Conservation (phyloP, 2,888 invertebrate genomes). For the Pterobdella sp. region DNA sequence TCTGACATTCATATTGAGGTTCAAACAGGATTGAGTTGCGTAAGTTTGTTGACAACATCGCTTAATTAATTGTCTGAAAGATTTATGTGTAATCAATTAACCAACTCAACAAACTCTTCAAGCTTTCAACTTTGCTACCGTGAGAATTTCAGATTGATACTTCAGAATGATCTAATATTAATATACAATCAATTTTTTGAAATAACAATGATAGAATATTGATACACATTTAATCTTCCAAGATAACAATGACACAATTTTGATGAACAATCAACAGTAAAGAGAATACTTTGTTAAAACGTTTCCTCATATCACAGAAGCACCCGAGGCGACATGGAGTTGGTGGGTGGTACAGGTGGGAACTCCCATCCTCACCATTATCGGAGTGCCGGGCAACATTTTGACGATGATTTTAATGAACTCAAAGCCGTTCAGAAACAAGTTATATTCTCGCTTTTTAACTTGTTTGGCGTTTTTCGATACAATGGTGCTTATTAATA, state of each 20-base stretch:
- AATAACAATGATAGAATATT: too few species aligned
- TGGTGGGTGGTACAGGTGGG: slow-evolving; percentile 44
- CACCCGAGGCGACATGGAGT: slow-evolving; percentile 38
- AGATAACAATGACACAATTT: too few species aligned
- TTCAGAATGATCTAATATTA: too few species aligned
- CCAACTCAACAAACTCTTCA: neutral
- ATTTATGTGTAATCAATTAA: neutral
- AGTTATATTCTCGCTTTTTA: slow-evolving; percentile 48
- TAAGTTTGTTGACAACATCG: too few species aligned
- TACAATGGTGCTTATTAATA: slow-evolving; percentile 42
- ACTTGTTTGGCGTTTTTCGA: slow-evolving; percentile 46
- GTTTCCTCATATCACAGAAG: neutral
- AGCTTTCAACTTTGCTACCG: neutral
- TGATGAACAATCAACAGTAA: too few species aligned
- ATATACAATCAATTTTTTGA: too few species aligned
- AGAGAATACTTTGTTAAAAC: too few species aligned
- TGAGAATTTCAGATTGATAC: neutral
- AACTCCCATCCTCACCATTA: slow-evolving; percentile 42
- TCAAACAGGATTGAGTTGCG: too few species aligned
- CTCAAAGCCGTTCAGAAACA: slow-evolving; percentile 42
- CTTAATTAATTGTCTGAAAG: too few species aligned
- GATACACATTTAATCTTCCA: too few species aligned
- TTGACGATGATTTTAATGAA: slow-evolving; percentile 46
- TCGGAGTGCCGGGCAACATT: slow-evolving; percentile 46
- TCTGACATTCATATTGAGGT: too few species aligned